Evolutionary conservation across 2,113 vertebrate species (phyloP), one percentile per base, ranked within the genome.

Genomic region (Aphelocoma coerulescens): DNA sequence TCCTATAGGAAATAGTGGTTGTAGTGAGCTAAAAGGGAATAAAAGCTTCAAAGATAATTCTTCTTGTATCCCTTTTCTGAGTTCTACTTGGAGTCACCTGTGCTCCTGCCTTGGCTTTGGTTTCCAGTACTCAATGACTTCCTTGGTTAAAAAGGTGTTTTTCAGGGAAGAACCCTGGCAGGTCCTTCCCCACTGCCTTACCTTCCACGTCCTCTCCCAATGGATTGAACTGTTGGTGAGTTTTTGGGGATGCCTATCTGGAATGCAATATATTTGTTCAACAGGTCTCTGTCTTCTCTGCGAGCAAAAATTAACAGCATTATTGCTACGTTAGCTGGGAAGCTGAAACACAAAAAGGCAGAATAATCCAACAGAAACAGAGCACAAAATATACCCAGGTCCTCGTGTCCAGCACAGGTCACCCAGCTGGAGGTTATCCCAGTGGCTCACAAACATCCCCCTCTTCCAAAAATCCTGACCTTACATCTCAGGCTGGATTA

Each of bases 401-500:
- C 91, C 54, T 58, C 0, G 66, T 85, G 81, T 65, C 91, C 93
- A 66, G 74, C 61, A 41, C 49, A 44, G 93, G 85, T 85, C 93
- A 93, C 46, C 3, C 94, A 95, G 95, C 88, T 90, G 93, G 91
- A 93, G 75, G 59, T 52, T 44, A 22, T 33, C 51, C 27, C 68
- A 22, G 82, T 55, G 71, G 82, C 85, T 92, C 85, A 69, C 75
- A 78, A 86, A 93, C 73, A 89, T 61, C 57, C 26, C 54, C 32
- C 58, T 43, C 61, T 78, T 93, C 88, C 88, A 43, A 74, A 82
- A 84, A 14, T 9, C 14, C 61, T 82, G 86, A 92, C 94, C 92
- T 75, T 39, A 4, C 80, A 33, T 79, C 69, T 75, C 65, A 7
- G 85, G 72, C 92, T 93, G 69, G 52, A 87, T 54, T 46, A 49